phyloP scores from a whole-genome alignment of 2,113 vertebrate species.

The Terrapene triunguis region DNA sequence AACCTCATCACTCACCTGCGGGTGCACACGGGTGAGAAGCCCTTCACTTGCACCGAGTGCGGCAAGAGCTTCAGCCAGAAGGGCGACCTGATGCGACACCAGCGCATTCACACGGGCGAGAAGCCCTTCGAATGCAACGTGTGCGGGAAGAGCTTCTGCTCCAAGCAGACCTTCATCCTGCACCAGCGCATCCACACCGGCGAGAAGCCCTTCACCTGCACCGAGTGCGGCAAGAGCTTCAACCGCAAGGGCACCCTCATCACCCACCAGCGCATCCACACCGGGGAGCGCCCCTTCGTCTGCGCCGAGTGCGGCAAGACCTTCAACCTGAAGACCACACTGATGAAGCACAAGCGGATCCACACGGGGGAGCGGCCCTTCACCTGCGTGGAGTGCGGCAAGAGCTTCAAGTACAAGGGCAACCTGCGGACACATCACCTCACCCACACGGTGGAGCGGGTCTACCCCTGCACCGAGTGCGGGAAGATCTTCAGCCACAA shows the following conservation, averaged over 20 bases:
- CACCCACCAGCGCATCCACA: slow-evolving; percentile 81
- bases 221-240: slow-evolving; percentile 78
- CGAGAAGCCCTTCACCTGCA: slow-evolving; percentile 57
- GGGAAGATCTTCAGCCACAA: slow-evolving; percentile 71
- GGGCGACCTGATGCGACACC: slow-evolving; percentile 71
- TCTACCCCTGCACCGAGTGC: slow-evolving; percentile 74
- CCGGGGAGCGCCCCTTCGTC: slow-evolving; percentile 74
- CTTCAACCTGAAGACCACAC: slow-evolving; percentile 78
- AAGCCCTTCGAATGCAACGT: slow-evolving; percentile 66
- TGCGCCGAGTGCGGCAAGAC: slow-evolving; percentile 78
- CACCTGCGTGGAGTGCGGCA: slow-evolving; percentile 77
- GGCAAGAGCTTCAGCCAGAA: slow-evolving; percentile 67
- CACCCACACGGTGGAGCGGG: slow-evolving; percentile 75
- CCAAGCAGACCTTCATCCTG: slow-evolving; percentile 76
- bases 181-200: slow-evolving; percentile 29
- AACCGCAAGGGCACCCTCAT: slow-evolving; percentile 78
- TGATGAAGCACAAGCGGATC: slow-evolving; percentile 77
- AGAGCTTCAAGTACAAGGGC: slow-evolving; percentile 83
- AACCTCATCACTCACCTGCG: neutral
- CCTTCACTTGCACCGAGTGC: slow-evolving; percentile 59
- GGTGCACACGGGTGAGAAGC: slow-evolving; percentile 54
- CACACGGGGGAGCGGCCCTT: slow-evolving; percentile 80
- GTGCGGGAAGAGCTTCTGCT: slow-evolving; percentile 79
- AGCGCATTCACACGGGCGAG: slow-evolving; percentile 68
- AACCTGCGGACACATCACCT: slow-evolving; percentile 78